phyloP scores from a whole-genome alignment of 2,888 invertebrate genomes.

The Drosophila nr. medialis region DNA sequence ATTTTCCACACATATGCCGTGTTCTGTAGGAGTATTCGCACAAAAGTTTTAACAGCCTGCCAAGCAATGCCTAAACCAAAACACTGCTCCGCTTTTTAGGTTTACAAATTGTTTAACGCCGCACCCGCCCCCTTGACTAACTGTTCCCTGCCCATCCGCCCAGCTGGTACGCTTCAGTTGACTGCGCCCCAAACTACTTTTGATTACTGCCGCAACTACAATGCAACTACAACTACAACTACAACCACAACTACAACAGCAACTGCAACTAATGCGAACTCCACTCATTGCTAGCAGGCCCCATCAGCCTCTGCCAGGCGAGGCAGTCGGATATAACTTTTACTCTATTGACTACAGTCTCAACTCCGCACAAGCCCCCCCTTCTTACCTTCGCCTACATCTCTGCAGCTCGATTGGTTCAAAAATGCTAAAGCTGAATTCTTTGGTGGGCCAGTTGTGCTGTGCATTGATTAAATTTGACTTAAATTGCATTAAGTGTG shows the following conservation, averaged over 20 bases:
- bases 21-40: slow-evolving; percentile 55
- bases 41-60: slow-evolving; percentile 64
- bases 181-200: slow-evolving; percentile 67
- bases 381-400: slow-evolving; percentile 6
- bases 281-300: slow-evolving; percentile 53
- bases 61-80: slow-evolving; percentile 49
- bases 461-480: slow-evolving; percentile 78
- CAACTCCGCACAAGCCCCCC: neutral
- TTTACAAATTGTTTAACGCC: slow-evolving; percentile 55
- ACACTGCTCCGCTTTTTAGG: slow-evolving; percentile 54
- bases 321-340: slow-evolving; percentile 76
- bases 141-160: neutral
- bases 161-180: slow-evolving; percentile 27
- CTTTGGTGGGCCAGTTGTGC: slow-evolving; percentile 55
- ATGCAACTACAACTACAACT: slow-evolving; percentile 57
- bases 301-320: slow-evolving; percentile 27
- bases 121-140: neutral
- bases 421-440: slow-evolving; percentile 50
- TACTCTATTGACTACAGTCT: slow-evolving; percentile 69
- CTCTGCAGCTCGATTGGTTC: slow-evolving; percentile 64
- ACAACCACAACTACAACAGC: slow-evolving; percentile 36
- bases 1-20: slow-evolving; percentile 56
- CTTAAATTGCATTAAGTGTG: slow-evolving; percentile 74
- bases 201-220: slow-evolving; percentile 71
- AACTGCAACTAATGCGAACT: slow-evolving; percentile 58